These are phyloP conservation scores for Danio aesculapii DNA, from an alignment of 2,797 vertebrate genomes.

Conservation along the genomic window DNA sequence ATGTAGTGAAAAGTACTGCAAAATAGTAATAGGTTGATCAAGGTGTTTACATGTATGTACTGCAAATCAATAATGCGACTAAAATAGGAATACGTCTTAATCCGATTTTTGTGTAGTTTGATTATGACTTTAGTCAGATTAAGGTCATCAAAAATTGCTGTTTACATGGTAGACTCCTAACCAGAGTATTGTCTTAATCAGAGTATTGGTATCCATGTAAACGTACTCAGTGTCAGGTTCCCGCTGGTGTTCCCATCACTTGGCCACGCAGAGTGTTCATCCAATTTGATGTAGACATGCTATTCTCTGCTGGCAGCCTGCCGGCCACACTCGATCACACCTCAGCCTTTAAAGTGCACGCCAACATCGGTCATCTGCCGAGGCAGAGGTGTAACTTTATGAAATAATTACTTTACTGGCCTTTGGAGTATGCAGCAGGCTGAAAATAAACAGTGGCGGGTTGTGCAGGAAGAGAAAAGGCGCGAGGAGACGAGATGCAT, in stretches of 20 bases:
- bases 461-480: conserved; percentile 37
- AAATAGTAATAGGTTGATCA: too few species aligned
- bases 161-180: too few species aligned
- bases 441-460: conserved; percentile 78
- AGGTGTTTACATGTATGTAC: too few species aligned
- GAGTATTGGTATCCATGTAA: too few species aligned
- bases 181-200: too few species aligned
- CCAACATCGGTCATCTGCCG: conserved; percentile 70
- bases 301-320: conserved; percentile 66
- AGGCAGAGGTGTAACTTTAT: conserved; percentile 78
- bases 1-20: too few species aligned
- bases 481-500: conserved; percentile 19
- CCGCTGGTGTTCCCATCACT: conserved; percentile 39
- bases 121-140: too few species aligned
- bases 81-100: too few species aligned
- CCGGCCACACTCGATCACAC: conserved; percentile 69
- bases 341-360: conserved; percentile 70
- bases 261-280: conserved; percentile 56
- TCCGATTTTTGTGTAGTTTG: too few species aligned
- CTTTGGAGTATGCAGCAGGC: conserved; percentile 71
- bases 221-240: conserved; percentile 24
- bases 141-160: too few species aligned
- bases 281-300: conserved; percentile 52
- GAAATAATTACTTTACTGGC: conserved; percentile 77
- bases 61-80: too few species aligned